Evolutionary conservation across 2,113 vertebrate genomes (phyloP).

Genomic region (Procapra przewalskii): DNA sequence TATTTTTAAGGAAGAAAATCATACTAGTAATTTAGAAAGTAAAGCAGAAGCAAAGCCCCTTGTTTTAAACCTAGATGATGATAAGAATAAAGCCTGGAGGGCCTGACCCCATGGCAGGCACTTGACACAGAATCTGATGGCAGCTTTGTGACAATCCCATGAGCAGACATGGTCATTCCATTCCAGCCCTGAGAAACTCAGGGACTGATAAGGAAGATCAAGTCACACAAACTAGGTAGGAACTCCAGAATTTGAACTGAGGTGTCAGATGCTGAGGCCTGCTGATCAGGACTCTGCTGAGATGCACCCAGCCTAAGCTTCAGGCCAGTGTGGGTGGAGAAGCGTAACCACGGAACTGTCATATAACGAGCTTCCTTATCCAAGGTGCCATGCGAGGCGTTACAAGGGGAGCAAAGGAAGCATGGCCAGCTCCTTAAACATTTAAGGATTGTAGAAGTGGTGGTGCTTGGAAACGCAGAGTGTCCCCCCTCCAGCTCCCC

Average conservation of each 20-base stretch:
- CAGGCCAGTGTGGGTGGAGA: not conserved
- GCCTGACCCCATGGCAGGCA: fast-evolving
- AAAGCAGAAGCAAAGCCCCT: not conserved
- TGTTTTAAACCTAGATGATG: not conserved
- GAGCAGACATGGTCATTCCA: not conserved
- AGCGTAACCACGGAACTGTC: not conserved
- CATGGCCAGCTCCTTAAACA: not conserved
- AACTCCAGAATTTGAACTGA: not conserved
- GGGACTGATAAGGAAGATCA: not conserved
- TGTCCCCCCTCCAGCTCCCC: too few species aligned
- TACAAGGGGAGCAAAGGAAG: not conserved
- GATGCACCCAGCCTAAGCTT: too few species aligned
- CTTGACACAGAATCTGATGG: too few species aligned
- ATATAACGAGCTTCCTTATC: not conserved
- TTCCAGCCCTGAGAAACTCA: not conserved
- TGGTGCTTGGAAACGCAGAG: too few species aligned
- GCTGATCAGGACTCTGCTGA: not conserved
- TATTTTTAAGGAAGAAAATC: not conserved
- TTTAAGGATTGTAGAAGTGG: not conserved
- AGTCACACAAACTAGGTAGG: not conserved
- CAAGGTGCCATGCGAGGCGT: not conserved
- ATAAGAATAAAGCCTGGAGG: not conserved
- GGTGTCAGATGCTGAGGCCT: not conserved
- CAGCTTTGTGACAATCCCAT: fast-evolving
- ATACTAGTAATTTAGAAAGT: not conserved